A percentile compares a stretch with the other conserved stretches of the same genome.
These are phyloP conservation scores for Pimpla rufipes DNA, from an alignment of 2,888 invertebrate species.

Conservation along the genomic window DNA sequence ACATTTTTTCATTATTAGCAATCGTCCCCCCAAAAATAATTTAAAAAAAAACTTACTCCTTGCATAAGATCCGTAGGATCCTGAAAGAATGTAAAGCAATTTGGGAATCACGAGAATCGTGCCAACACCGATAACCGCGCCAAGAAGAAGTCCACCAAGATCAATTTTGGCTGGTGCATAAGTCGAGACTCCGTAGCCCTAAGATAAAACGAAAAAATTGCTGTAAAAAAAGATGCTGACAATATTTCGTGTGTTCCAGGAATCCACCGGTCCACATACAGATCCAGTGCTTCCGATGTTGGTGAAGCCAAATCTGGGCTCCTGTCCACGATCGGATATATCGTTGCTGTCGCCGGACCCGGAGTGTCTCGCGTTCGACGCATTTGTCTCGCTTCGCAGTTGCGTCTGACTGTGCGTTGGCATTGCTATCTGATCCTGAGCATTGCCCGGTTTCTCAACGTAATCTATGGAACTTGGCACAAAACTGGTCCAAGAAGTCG, in stretches of 20 bases:
- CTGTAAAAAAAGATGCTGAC: not conserved
- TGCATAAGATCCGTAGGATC: constrained; percentile 89
- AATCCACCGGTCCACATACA: constrained; percentile 74
- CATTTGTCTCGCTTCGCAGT: constrained; percentile 71
- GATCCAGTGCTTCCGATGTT: constrained; percentile 81
- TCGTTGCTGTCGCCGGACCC: constrained; percentile 73
- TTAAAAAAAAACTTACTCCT: constrained; percentile 87
- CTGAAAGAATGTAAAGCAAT: constrained; percentile 90
- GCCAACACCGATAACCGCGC: constrained; percentile 93
- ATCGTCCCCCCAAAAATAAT: not conserved
- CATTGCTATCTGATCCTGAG: constrained; percentile 81
- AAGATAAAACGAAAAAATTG: constrained; percentile 33
- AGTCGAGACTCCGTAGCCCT: constrained; percentile 86
- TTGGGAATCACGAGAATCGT: constrained; percentile 93
- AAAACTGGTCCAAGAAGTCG: constrained; percentile 78
- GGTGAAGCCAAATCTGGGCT: constrained; percentile 84
- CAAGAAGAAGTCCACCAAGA: constrained; percentile 92
- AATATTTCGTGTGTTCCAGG: constrained; percentile 13
- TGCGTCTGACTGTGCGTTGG: constrained; percentile 77
- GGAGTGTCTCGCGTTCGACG: constrained; percentile 71
- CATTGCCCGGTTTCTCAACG: constrained; percentile 77
- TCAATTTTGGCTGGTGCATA: constrained; percentile 93
- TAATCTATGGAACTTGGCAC: constrained; percentile 85
- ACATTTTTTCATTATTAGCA: no score
- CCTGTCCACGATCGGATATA: constrained; percentile 79